Conservation (phyloP, 2,888 invertebrate species). For the Ochlodes sylvanus region DNA sequence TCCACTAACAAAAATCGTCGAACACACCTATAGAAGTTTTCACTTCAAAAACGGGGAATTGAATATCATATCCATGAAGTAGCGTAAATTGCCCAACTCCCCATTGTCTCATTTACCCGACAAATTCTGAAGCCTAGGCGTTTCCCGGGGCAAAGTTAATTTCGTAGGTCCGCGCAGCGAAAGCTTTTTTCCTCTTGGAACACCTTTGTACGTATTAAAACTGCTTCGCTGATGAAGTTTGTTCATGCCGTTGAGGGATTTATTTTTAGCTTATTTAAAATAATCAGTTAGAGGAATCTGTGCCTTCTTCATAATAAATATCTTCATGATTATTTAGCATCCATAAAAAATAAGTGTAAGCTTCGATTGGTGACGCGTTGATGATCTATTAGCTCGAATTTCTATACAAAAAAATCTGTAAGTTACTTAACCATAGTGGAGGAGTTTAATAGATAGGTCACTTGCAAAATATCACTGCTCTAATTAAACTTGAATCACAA, state of each 20-base stretch:
- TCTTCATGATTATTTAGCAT: too few relatives aligned
- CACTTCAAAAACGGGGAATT: background rate
- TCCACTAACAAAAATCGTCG: too few relatives aligned
- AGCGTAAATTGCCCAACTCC: background rate
- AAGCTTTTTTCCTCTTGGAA: conserved; percentile 38
- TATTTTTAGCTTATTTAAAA: conserved; percentile 1
- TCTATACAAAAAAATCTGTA: too few relatives aligned
- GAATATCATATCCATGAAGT: background rate
- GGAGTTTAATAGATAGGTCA: too few relatives aligned
- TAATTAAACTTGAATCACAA: too few relatives aligned
- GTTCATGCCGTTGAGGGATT: background rate
- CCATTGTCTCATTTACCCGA: conserved; percentile 55
- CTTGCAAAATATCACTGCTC: too few relatives aligned
- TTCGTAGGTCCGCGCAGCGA: conserved; percentile 40
- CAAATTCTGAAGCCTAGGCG: conserved; percentile 60
- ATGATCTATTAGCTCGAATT: too few relatives aligned
- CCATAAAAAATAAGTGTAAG: too few relatives aligned
- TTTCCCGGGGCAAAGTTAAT: conserved; percentile 58
- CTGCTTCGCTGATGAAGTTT: conserved; percentile 12
- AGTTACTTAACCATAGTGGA: too few relatives aligned
- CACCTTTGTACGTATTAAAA: conserved; percentile 33
- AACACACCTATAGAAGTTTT: too few relatives aligned
- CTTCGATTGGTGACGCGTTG: too few relatives aligned
- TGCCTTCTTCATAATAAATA: too few relatives aligned
- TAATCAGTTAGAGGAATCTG: background rate